phyloP scores from a whole-genome alignment of 2,113 vertebrate genomes.

The Pampusana beccarii region DNA sequence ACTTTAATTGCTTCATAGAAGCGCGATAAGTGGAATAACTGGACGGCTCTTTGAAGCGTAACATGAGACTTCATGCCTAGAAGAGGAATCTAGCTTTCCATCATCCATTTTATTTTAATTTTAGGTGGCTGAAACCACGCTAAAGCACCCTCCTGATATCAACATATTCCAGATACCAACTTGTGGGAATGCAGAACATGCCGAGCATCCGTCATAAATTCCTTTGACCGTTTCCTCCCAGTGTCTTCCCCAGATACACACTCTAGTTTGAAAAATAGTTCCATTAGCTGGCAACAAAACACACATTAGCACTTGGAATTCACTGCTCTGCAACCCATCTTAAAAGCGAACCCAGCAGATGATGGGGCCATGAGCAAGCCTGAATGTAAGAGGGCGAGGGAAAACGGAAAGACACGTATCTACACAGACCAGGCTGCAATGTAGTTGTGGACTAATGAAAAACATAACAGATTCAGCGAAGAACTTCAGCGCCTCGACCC shows the following conservation, averaged over 20 bases:
- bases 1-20: not conserved
- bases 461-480: not conserved
- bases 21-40: not conserved
- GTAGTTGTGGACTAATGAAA: fast-evolving
- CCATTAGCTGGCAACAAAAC: not conserved
- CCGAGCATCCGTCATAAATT: not conserved
- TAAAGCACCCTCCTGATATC: not conserved
- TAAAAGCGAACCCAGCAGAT: not conserved
- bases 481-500: not conserved
- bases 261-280: not conserved
- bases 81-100: slow-evolving; percentile 5
- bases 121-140: not conserved
- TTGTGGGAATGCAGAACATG: not conserved
- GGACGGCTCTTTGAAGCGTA: slow-evolving; percentile 1
- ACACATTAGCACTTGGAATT: not conserved
- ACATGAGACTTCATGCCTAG: not conserved
- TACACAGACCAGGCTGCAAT: fast-evolving
- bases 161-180: not conserved
- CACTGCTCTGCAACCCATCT: not conserved
- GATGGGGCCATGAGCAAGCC: not conserved
- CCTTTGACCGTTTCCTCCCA: not conserved
- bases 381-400: not conserved
- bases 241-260: not conserved
- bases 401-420: not conserved
- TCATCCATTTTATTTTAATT: slow-evolving; percentile 29